Base-by-base conservation (phyloP, 2,888 invertebrate species). In the Trachelus tabidus region DNA sequence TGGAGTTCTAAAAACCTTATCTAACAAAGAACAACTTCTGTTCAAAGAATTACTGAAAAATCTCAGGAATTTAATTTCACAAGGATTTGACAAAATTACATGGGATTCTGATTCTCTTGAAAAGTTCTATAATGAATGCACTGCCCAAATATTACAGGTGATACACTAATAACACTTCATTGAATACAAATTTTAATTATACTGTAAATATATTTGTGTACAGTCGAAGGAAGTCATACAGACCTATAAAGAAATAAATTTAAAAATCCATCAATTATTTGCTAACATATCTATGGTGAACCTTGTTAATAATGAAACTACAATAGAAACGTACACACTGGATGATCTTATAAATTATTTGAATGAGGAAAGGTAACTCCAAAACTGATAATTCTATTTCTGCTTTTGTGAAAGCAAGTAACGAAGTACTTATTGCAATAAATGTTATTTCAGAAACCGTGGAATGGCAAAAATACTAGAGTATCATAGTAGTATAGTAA, bases 241-340 rank as follows among this genome's bases (percentile, higher is more conserved):
- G 23, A 79, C 95, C 30, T 97, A 97, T 89, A 97, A 97, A 92
- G 94, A 93, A 34, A 95, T 96, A 79, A 96, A 97, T 90, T 86
- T 94, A 23, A 95, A 94, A 86, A 93, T 96, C 80, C 94, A 94
- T 0, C 92, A 93, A 87, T 93, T 94, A 81, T 95, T 95, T 91
- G 95, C 96, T 89, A 93, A 94, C 87, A 94, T 96, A 79, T 95
- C 95, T 15, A 69, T 6, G 12, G 76, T 78, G 33, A 78, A 37
- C 69, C 77, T 81, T 12, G 30, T 80, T 23, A 76, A 74, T 40
- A 76, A 74, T 68, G 15, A 35, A 33, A 68, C 79, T 31, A 12
- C 23, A 68, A 34, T 37, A 4, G 74, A 74, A 9, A 56, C 35
- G 3, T 79, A 78, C 37, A 79, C 73, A 33, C 35, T 79, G 30